Percentiles rank a stretch among this genome's conserved stretches.
Conservation (phyloP, 1,140 invertebrate genomes). For the Pteromalus puparum region DNA sequence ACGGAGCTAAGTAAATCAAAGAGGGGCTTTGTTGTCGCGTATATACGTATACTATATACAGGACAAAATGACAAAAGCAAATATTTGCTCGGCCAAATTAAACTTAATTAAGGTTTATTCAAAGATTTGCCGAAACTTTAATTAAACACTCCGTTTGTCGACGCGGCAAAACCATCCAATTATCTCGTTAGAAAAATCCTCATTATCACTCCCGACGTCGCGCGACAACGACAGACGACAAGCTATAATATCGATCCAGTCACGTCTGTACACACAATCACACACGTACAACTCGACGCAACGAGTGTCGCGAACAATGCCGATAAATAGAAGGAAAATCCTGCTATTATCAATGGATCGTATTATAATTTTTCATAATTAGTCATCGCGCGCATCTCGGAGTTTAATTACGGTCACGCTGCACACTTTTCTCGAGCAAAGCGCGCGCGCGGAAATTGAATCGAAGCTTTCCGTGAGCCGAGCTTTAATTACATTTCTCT, state of each 20-base stretch:
- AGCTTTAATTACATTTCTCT: conserved; percentile 27
- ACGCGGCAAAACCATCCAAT: neutral
- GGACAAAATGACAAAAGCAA: too few relatives aligned
- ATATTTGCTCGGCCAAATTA: neutral
- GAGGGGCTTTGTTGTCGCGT: neutral
- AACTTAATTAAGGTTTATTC: neutral
- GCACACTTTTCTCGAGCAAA: neutral
- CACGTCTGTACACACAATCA: too few relatives aligned
- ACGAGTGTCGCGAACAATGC: neutral
- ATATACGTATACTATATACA: too few relatives aligned
- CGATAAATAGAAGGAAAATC: neutral
- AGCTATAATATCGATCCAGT: too few relatives aligned
- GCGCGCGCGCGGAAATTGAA: conserved; percentile 20
- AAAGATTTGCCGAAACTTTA: neutral
- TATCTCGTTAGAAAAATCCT: neutral
- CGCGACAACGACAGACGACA: too few relatives aligned
- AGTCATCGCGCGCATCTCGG: neutral
- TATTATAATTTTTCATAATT: neutral
- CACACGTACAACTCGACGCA: too few relatives aligned
- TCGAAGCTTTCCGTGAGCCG: conserved; percentile 2
- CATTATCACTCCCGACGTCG: neutral
- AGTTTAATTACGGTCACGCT: neutral
- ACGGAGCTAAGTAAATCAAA: neutral
- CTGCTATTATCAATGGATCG: neutral
- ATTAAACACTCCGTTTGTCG: neutral